Evolutionary conservation across 2,113 vertebrate genomes (phyloP).

Genomic region (Lamprotornis superbus): DNA sequence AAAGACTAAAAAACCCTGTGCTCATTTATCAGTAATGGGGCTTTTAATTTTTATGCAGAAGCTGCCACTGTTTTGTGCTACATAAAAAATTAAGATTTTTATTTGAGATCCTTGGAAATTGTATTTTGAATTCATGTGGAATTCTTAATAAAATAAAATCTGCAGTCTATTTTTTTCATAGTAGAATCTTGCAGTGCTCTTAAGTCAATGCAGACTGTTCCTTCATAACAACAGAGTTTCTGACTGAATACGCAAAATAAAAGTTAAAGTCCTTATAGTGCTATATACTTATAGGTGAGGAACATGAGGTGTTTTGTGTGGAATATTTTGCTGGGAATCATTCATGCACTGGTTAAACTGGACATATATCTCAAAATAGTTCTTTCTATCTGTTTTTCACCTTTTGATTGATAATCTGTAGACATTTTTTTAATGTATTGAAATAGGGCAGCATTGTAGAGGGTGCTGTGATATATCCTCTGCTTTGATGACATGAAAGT

Average conservation of each 20-base stretch:
- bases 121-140: not conserved
- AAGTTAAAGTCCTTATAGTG: not conserved
- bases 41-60: not conserved
- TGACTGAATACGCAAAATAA: not conserved
- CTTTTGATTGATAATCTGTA: not conserved
- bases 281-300: not conserved
- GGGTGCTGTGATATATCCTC: not conserved
- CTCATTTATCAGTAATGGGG: not conserved
- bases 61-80: not conserved
- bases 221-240: not conserved
- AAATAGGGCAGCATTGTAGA: not conserved
- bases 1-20: fast-evolving
- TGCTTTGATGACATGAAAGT: not conserved
- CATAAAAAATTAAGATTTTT: not conserved
- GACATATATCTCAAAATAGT: not conserved
- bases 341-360: not conserved
- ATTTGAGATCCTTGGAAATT: not conserved
- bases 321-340: not conserved
- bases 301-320: not conserved
- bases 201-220: not conserved
- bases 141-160: not conserved
- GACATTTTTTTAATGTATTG: not conserved
- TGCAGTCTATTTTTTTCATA: not conserved
- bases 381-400: not conserved
- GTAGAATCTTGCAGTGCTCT: not conserved